Evolutionary conservation across 2,113 vertebrate species (phyloP).

Genomic region (Hemicordylus capensis): DNA sequence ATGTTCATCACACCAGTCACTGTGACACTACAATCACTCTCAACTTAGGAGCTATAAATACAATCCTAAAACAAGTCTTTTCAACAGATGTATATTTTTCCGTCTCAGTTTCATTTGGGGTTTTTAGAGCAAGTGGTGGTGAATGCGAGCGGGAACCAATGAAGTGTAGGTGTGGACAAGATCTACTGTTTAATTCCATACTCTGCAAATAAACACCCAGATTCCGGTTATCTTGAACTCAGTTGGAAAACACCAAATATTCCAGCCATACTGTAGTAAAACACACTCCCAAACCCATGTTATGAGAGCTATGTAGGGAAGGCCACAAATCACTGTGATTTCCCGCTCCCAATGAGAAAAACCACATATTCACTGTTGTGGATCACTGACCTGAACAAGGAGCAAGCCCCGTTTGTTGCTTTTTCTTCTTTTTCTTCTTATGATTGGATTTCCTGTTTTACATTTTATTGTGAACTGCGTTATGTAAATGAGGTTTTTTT

Average conservation of each 20-base stretch:
- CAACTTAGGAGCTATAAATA: background rate
- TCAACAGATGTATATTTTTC: background rate
- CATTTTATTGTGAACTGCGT: no score
- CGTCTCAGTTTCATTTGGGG: slow-evolving; percentile 38
- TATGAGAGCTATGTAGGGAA: slow-evolving; percentile 11
- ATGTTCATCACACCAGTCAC: no score
- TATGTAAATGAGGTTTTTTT: no score
- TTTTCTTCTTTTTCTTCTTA: background rate
- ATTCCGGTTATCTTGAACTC: slow-evolving; percentile 5
- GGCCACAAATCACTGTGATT: slow-evolving; percentile 14
- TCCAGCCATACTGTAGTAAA: slow-evolving; percentile 7
- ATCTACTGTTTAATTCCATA: background rate
- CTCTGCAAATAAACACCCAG: slow-evolving; percentile 1
- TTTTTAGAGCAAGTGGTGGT: background rate
- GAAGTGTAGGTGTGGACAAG: background rate
- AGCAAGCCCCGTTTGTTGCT: background rate
- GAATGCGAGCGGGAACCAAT: background rate
- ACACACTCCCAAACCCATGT: background rate
- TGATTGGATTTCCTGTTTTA: background rate
- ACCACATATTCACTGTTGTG: background rate
- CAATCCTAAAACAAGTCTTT: accelerated
- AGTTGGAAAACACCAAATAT: slow-evolving; percentile 12
- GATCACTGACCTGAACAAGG: background rate
- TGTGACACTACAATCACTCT: accelerated
- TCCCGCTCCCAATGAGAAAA: background rate